Conservation (phyloP, 1,140 invertebrate genomes). For the Glomeris maerens region DNA sequence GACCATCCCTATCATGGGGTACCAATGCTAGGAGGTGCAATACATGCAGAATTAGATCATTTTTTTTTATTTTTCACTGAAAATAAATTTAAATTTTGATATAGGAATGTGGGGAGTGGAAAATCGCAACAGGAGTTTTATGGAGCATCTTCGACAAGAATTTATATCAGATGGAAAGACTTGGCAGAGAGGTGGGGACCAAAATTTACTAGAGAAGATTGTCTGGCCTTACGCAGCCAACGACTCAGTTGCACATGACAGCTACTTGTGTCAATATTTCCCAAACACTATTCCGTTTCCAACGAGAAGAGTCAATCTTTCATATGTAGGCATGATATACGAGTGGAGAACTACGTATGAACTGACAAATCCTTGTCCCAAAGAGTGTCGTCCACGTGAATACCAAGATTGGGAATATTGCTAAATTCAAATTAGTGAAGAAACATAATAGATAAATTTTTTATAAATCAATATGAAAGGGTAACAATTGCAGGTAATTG, state of each 20-base stretch:
- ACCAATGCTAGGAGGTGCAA: background rate
- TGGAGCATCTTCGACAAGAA: background rate
- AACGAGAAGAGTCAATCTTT: slow-evolving; percentile 8
- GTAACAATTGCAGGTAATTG: too few relatives aligned
- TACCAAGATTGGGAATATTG: too few relatives aligned
- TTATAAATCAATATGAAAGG: too few relatives aligned
- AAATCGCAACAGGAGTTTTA: background rate
- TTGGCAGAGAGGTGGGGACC: background rate
- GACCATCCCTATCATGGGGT: slow-evolving; percentile 19
- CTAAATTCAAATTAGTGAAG: too few relatives aligned
- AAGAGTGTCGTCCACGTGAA: too few relatives aligned
- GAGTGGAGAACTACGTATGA: too few relatives aligned
- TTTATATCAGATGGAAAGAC: background rate
- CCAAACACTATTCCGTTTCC: slow-evolving; percentile 7
- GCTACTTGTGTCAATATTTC: slow-evolving; percentile 5
- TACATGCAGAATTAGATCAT: background rate
- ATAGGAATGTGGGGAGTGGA: background rate
- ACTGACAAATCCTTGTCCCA: too few relatives aligned
- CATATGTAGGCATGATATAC: too few relatives aligned
- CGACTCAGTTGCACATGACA: slow-evolving; percentile 12
- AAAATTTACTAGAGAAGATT: background rate
- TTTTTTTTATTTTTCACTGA: background rate
- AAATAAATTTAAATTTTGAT: background rate
- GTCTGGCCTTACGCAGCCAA: background rate
- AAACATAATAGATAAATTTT: too few relatives aligned